These are phyloP conservation scores for Podargus strigoides DNA, from an alignment of 2,797 vertebrate species.

Conservation along the genomic window DNA sequence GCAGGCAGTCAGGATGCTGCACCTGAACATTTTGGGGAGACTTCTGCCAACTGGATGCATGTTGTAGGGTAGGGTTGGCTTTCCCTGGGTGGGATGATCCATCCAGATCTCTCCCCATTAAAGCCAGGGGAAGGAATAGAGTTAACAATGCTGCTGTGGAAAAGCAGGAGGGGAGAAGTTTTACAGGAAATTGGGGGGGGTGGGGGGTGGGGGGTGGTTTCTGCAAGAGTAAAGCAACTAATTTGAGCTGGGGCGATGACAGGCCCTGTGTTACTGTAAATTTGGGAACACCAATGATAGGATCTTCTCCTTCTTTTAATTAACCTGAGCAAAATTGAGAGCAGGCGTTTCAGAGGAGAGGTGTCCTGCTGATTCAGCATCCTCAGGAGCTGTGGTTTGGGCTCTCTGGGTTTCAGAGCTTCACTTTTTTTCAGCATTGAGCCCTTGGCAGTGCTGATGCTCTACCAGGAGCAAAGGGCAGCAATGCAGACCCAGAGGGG, in stretches of 20 bases:
- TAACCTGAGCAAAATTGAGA: background rate
- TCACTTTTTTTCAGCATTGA: fast-evolving
- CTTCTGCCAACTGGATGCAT: fast-evolving
- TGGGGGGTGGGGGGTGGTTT: fast-evolving
- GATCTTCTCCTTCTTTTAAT: background rate
- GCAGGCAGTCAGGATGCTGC: background rate
- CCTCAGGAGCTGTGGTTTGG: background rate
- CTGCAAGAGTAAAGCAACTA: background rate
- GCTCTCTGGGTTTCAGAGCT: background rate
- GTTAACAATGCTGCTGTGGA: fast-evolving
- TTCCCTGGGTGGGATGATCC: background rate
- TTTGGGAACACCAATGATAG: background rate
- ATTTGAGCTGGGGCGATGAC: fast-evolving
- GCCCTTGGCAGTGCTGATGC: background rate
- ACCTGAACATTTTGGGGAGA: fast-evolving
- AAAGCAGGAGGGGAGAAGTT: background rate
- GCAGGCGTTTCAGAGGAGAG: background rate
- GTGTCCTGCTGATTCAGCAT: background rate
- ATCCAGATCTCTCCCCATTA: fast-evolving
- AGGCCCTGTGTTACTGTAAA: background rate
- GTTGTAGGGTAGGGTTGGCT: background rate
- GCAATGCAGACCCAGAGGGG: fast-evolving
- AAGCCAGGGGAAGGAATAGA: background rate
- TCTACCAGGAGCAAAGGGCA: background rate
- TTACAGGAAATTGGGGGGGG: background rate